Base-by-base conservation (phyloP, 2,888 invertebrate species). In the Psococerastis gibbosa region DNA sequence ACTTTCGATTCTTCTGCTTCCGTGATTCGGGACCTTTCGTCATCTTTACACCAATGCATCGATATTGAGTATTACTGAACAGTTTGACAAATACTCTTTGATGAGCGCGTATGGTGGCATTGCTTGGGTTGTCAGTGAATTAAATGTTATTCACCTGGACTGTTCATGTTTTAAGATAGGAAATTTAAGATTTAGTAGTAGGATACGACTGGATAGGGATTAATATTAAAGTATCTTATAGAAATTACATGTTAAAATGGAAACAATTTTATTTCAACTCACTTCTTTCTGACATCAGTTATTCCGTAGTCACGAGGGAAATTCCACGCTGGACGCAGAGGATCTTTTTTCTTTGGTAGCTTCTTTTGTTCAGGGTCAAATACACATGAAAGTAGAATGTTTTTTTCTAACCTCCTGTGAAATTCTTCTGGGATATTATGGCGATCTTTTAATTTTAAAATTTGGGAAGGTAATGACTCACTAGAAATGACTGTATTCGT, bases 281-380 rank as follows among this genome's bases (percentile, higher is more conserved):
- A 83, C 83, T 73, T 76, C 61, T 69, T 70, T 55, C 81, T 71
- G 42, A 63, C 61, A 45, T 74, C 70, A 5, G 77, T 71, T 43
- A 89, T 78, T 13, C 91, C 89, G 57, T 75, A 77, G 45, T 69
- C 65, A 50, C 82, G 72, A 1, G 80, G 73, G 53, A 78, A 77
- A 53, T 70, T 73, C 58, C 67, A 78, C 17, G 76, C 75, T 6
- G 84, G 82, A 52, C 80, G 71, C 20, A 63, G 60, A 2, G 73
- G 68, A 54, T 84, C 75, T 56, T 76, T 76, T 2, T 71, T 62
- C 60, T 73, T 81, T 1, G 83, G 81, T 38, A 89, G 59, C 55
- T 78, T 79, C 46, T 76, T 67, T 58, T 85, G 82, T 55, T 82
- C 73, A 16, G 82, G 73, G 63, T 91, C 87, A 60, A 75, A 78